Base-by-base conservation (phyloP, 2,888 invertebrate genomes). In the Eristalinus sepulchralis region DNA sequence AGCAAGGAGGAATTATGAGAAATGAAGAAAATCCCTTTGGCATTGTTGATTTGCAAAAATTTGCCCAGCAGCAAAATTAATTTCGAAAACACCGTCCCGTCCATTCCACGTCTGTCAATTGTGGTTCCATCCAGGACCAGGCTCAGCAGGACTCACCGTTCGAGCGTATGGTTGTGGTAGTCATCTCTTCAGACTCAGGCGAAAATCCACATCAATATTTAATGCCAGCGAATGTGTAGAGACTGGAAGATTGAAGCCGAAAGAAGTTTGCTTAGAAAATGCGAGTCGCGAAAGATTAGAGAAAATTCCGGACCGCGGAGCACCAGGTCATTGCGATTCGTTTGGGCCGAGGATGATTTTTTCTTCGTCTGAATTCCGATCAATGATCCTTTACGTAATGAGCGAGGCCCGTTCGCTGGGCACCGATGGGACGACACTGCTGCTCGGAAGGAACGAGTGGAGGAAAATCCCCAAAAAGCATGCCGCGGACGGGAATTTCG, bases 151-250 rank as follows among this genome's bases (percentile, higher is more conserved):
- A 86, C 89, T 89, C 72, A 89, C 89, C 89, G 86, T 89, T 89
- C 75, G 88, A 64, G 63, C 88, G 88, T 88, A 89, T 87, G 64
- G 89, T 88, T 71, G 86, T 79, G 55, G 83, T 75, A 86, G 86
- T 75, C 86, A 86, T 86, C 57, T 39, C 62, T 73, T 13, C 33
- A 27, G 64, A 71, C 27, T 75, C 17, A 73, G 53, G 27, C 71
- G 63, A 55, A 57, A 82, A 62, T 71, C 31, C 71, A 62, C 83
- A 83, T 86, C 75, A 86, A 86, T 83, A 62, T 71, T 72, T 73
- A 78, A 86, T 73, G 57, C 31, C 75, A 67, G 24, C 13, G 60
- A 75, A 75, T 68, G 60, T 60, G 11, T 66, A 39, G 13, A 75
- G 73, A 53, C 53, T 55, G n/a, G 24, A 63, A 78, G 13, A n/a